Base-by-base conservation (phyloP, 2,797 vertebrate species). In the Acomys russatus region DNA sequence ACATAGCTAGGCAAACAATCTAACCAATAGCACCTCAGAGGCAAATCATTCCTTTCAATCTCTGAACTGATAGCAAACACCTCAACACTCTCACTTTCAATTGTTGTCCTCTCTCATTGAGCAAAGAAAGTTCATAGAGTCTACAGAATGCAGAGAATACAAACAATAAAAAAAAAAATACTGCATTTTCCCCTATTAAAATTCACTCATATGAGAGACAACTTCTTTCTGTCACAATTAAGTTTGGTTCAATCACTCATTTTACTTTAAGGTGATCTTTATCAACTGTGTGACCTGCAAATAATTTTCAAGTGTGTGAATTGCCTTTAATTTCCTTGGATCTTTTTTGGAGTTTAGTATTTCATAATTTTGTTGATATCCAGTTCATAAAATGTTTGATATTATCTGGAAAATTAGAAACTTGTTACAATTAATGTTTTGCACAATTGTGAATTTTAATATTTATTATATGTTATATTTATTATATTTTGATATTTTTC, bases 401-500 rank as follows among this genome's bases (percentile, higher is more conserved):
- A 20, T 71, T 25, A 6, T 92, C 56, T 6, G 9, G 1, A 85
- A 84, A 22, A 79, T 78, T 66, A n/a, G 9, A 84, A 68, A 68
- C 18, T n/a, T 74, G 35, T 74, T 83, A 79, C 71, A 91, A 77
- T 54, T 30, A 74, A 68, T 77, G 6, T 1, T 68, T 30, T 68
- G 5, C 0, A 25, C 6, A 88, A 3, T 61, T 70, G 61, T 35
- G 49, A 9, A 20, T 54, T 74, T 77, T 73, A 56, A 70, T 66
- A 7, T 38, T 38, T 77, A 68, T 56, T 56, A 59, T 59, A 59
- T 44, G 44, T 59, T 18, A 59, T 59, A 59, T 59, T 54, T 54
- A 3, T 66, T 96, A 28, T 61, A 7, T 66, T 33, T 87, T 93
- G 4, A 49, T 28, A 44, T 96, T 89, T 95, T 70, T 23, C 15